A percentile compares a stretch with the other conserved stretches of the same genome.
These are phyloP conservation scores for Nilaparvata lugens DNA, from an alignment of 1,140 invertebrate genomes.

Conservation along the genomic window DNA sequence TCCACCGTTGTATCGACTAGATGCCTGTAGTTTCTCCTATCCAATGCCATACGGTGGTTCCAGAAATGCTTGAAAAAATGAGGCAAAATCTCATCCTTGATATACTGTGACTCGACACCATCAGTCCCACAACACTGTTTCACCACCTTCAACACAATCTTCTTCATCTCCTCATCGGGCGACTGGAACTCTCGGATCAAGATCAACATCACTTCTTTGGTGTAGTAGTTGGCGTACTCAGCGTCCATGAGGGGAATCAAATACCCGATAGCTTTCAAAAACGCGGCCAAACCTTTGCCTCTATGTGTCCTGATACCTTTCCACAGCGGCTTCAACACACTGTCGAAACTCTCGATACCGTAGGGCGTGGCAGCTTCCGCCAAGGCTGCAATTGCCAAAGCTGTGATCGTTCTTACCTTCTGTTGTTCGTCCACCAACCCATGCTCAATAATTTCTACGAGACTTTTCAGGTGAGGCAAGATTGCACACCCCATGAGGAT, in stretches of 20 bases:
- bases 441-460: constrained; percentile 99
- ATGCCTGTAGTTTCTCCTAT: constrained; percentile 94
- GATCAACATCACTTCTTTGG: constrained; percentile 99
- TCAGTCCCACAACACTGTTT: constrained; percentile 99
- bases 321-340: constrained; percentile 97
- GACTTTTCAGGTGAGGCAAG: constrained; percentile 91
- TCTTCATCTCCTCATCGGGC: constrained; percentile 99
- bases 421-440: constrained; percentile 82
- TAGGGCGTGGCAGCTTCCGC: constrained; percentile 98
- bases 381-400: constrained; percentile 93
- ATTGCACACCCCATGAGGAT: constrained; percentile 99
- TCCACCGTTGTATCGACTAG: constrained; percentile 99
- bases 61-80: constrained; percentile 99
- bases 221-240: constrained; percentile 99
- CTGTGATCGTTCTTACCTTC: constrained; percentile 94
- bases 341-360: constrained; percentile 99
- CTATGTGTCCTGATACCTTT: constrained; percentile 97
- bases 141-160: constrained; percentile 99
- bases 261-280: constrained; percentile 98
- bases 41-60: constrained; percentile 99
- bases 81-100: constrained; percentile 97
- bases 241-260: constrained; percentile 99
- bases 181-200: constrained; percentile 98
- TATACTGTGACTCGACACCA: constrained; percentile 98
- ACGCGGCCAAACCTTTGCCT: constrained; percentile 97